A percentile compares a stretch with the other conserved stretches of the same genome.
Conservation (phyloP, 1,140 invertebrate genomes). For the Papilio machaon region DNA sequence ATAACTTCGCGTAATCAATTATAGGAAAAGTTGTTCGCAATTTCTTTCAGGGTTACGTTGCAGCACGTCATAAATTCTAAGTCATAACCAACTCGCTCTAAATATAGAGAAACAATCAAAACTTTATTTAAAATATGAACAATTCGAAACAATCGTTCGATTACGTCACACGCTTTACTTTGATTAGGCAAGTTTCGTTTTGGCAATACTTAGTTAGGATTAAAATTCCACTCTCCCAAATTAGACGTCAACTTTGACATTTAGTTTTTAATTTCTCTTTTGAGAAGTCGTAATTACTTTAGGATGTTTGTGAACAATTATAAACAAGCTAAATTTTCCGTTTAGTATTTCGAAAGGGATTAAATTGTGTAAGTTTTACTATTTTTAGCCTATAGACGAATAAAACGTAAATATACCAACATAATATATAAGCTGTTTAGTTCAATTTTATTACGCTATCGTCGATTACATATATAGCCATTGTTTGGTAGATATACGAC, state of each 20-base stretch:
- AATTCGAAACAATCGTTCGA: conserved; percentile 52
- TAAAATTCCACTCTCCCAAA: conserved; percentile 45
- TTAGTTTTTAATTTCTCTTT: conserved; percentile 39
- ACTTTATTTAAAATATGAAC: conserved; percentile 52
- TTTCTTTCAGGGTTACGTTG: conserved; percentile 41
- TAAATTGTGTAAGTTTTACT: conserved; percentile 7
- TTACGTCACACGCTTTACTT: conserved; percentile 54
- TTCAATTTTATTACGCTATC: no score
- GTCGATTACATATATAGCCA: no score
- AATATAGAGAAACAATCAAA: conserved; percentile 59
- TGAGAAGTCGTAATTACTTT: conserved; percentile 34
- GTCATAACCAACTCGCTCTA: conserved; percentile 48
- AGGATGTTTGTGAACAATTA: conserved; percentile 18
- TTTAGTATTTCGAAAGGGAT: conserved; percentile 19
- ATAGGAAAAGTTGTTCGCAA: conserved; percentile 22
- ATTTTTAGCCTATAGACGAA: neutral
- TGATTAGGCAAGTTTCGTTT: conserved; percentile 55
- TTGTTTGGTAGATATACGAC: no score
- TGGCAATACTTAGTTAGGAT: conserved; percentile 50
- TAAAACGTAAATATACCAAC: neutral
- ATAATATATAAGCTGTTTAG: neutral
- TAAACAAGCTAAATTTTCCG: neutral
- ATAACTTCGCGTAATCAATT: conserved; percentile 41
- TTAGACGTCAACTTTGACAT: conserved; percentile 49
- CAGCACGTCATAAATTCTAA: conserved; percentile 54